A percentile compares a stretch with the other conserved stretches of the same genome.
Conservation (phyloP, 2,113 vertebrate species). For the human (Homo sapiens) region GRCh38 chr11:59843001-59843500, state of each 20-base stretch:
- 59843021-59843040: slow-evolving; percentile 70
- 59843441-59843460: neutral
- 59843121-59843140: slow-evolving; percentile 76
- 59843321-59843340: neutral
- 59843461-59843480: neutral
- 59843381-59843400: neutral
- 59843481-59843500: neutral
- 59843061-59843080: fast-evolving
- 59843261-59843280: neutral
- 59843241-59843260: neutral
- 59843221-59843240: neutral
- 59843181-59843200: neutral
- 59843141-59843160: slow-evolving; percentile 57
- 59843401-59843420: neutral
- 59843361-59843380: neutral
- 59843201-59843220: neutral
- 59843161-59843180: neutral
- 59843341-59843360: neutral
- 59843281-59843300: neutral
- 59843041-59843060: slow-evolving; percentile 60
- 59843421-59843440: neutral
- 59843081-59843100: slow-evolving; percentile 81
- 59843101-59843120: slow-evolving; percentile 80
- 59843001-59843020: neutral
- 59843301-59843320: neutral